Conservation (phyloP, 2,113 vertebrate species). For the Boulengeromyrus knoepffleri region DNA sequence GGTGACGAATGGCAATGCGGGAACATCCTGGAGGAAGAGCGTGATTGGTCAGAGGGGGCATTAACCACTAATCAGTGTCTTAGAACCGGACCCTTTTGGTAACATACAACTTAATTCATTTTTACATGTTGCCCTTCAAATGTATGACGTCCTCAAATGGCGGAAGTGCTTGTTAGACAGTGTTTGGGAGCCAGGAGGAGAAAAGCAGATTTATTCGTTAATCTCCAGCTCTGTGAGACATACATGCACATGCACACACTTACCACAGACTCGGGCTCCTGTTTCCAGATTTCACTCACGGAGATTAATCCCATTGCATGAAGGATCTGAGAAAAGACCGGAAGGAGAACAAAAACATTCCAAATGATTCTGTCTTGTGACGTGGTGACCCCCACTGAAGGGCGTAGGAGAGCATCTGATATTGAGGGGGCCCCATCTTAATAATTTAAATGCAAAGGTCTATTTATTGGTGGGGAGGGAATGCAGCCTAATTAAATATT, state of each 20-base stretch:
- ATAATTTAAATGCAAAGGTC: not conserved
- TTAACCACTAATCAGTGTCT: not conserved
- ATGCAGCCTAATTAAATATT: not conserved
- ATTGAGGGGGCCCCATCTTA: not conserved
- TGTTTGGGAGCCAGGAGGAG: not conserved
- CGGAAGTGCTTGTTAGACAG: not conserved
- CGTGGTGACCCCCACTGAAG: not conserved
- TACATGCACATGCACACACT: conserved; percentile 5
- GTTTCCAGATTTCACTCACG: conserved; percentile 77
- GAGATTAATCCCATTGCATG: conserved; percentile 74
- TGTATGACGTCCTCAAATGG: not conserved
- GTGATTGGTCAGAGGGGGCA: not conserved
- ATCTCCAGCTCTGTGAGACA: not conserved
- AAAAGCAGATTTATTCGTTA: not conserved
- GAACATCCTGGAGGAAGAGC: conserved; percentile 71
- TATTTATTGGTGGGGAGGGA: not conserved
- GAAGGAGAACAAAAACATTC: not conserved
- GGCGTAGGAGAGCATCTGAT: not conserved
- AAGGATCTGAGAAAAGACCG: conserved; percentile 63
- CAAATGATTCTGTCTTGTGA: not conserved
- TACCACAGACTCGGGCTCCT: conserved; percentile 76
- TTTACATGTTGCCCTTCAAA: not conserved
- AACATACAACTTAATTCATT: not conserved
- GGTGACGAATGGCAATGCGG: conserved; percentile 64
- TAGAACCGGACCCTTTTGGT: not conserved